Evolutionary conservation across 2,797 vertebrate genomes (phyloP), one percentile per base, ranked within the genome.

Genomic region (Hydrolagus colliei): DNA sequence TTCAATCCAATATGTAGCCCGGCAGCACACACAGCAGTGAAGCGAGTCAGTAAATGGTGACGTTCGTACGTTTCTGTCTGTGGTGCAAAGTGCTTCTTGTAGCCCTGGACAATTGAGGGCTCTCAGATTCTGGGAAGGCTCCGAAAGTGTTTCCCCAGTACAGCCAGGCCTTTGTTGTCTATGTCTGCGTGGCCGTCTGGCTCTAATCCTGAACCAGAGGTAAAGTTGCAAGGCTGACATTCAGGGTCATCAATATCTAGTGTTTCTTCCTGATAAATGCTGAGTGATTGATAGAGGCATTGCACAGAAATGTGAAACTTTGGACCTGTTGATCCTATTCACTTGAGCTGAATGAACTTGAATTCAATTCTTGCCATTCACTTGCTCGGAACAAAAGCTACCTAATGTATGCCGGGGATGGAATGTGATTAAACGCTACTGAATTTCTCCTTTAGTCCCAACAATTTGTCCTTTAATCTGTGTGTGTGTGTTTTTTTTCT

Each of bases 301-400:
- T 84, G 79, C 32, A 71, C 65, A 52, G 79, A 84, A 84, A 84
- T 67, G 71, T 84, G 79, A 84, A 67, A 68, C 16, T 32, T 52
- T 68, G 32, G 65, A 84, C 65, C 79, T 84, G 79, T 35, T 84
- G 79, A 63, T 27, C 79, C 65, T 84, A 35, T 35, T 71, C 18
- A 18, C 63, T 84, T 84, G 65, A 84, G 32, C 79, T 84, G 63
- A 84, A 71, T 52, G 32, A 71, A 67, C 32, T 84, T 32, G 65
- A 84, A 84, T 84, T 71, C 79, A 84, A 84, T 68, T 71, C 79
- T 71, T 84, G 79, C 79, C 71, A 84, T 84, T 84, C 79, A 84
- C 18, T 67, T 84, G 79, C 11, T 27, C 2, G 1, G n/a, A 67
- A 41, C 35, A 82, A 80, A 16, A 41, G 10, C 79, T 20, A 32